Evolutionary conservation across 2,888 invertebrate genomes (phyloP), one percentile per base, ranked within the genome.

Genomic region (Subacronicta megacephala): DNA sequence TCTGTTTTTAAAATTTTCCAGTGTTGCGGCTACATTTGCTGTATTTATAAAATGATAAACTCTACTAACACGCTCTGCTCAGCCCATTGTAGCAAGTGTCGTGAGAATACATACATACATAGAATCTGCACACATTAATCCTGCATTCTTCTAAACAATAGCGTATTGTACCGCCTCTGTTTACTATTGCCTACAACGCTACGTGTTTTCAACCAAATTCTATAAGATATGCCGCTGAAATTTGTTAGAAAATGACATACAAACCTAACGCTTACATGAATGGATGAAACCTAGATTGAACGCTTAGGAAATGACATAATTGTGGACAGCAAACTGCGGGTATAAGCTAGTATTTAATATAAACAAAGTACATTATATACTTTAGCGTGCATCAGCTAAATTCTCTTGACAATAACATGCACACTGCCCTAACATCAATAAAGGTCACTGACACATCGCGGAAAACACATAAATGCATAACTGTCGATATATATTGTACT

Each of bases 401-500:
- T 37, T 36, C 42, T 61, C 73, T 46, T 44, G 62, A 67, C 68
- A 53, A 50, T 50, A 72, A 31, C 46, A 50, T 46, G 68, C 62
- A 16, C 73, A 72, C 55, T 70, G 69, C 76, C 72, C 50, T 74
- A 78, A 82, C 81, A 88, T 56, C 72, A 55, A 80, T 83, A 72
- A 62, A 78, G 86, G 84, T 87, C 88, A 72, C 74, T 84, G 88
- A 84, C 89, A 67, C 64, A 75, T 76, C 69, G 61, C 87, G 86
- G 86, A 87, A 86, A 82, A 83, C 66, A 49, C 36, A 12, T 44
- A 46, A 54, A 37, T 62, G 59, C 60, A 70, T 51, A 53, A 64
- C 65, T 66, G 42, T 70, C 43, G 49, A 63, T 42, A 37, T 43
- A 38, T 49, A 31, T 26, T 36, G 16, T 35, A 36, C 31, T 31